These are phyloP conservation scores for Leucopsar rothschildi DNA, from an alignment of 2,113 vertebrate genomes.

Conservation along the genomic window DNA sequence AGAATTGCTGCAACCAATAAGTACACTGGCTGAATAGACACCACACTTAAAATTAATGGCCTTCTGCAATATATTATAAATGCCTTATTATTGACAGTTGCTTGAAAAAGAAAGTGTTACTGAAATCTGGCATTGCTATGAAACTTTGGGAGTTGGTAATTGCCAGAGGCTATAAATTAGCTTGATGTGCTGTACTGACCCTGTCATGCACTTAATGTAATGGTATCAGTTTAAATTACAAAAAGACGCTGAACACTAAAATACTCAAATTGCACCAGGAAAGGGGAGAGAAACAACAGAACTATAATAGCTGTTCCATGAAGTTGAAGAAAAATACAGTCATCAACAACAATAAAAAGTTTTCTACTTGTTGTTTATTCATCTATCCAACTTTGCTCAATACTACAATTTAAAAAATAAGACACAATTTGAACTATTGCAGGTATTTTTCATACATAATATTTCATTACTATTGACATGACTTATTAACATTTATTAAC, in stretches of 20 bases:
- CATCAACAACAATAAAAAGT: background rate
- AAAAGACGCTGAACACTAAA: background rate
- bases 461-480: background rate
- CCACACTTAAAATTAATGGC: background rate
- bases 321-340: background rate
- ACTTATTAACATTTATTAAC: background rate
- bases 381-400: background rate
- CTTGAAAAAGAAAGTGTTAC: background rate
- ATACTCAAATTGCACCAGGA: background rate
- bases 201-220: background rate
- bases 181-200: background rate
- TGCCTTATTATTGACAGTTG: background rate
- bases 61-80: background rate
- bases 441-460: background rate
- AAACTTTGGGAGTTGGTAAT: background rate
- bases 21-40: background rate
- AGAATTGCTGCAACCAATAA: background rate
- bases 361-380: background rate
- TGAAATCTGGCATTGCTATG: background rate
- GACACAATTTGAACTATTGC: background rate
- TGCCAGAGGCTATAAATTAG: background rate
- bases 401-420: background rate
- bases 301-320: background rate
- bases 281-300: background rate
- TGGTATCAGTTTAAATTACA: constrained; percentile 3